Evolutionary conservation across 2,888 invertebrate genomes (phyloP).

Genomic region (Portevinia maculata): DNA sequence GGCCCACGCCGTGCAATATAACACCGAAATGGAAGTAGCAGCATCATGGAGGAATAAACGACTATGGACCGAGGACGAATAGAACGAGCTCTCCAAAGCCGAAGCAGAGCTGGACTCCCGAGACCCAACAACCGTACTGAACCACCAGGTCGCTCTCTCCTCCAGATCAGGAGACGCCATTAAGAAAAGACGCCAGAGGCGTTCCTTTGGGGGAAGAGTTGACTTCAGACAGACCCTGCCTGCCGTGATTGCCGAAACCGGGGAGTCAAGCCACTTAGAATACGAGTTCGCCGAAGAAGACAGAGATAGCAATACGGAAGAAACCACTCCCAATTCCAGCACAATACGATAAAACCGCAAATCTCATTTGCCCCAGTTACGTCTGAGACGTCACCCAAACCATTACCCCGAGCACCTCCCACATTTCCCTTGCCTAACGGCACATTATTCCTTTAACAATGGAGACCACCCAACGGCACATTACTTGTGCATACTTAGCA

Average conservation of each 20-base stretch:
- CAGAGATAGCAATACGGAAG: not conserved
- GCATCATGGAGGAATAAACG: not conserved
- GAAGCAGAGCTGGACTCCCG: not conserved
- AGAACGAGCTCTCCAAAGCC: not conserved
- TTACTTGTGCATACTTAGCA: too few relatives aligned
- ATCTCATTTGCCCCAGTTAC: too few relatives aligned
- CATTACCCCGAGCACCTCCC: too few relatives aligned
- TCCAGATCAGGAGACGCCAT: too few relatives aligned
- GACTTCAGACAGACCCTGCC: not conserved
- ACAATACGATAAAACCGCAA: too few relatives aligned
- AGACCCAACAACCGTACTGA: not conserved
- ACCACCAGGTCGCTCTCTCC: conserved; percentile 1
- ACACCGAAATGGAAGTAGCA: conserved; percentile 1
- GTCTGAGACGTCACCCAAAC: too few relatives aligned
- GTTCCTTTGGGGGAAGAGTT: not conserved
- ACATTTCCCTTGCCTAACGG: too few relatives aligned
- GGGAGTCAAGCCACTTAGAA: not conserved
- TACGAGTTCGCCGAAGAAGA: not conserved
- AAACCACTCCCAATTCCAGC: too few relatives aligned
- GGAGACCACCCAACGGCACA: too few relatives aligned
- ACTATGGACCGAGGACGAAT: conserved; percentile 6
- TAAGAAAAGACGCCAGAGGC: conserved; percentile 1
- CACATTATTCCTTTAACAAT: too few relatives aligned
- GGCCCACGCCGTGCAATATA: not conserved
- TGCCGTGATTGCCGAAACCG: not conserved